These are phyloP conservation scores for Antennarius striatus DNA, from an alignment of 2,113 vertebrate genomes.

Conservation along the genomic window DNA sequence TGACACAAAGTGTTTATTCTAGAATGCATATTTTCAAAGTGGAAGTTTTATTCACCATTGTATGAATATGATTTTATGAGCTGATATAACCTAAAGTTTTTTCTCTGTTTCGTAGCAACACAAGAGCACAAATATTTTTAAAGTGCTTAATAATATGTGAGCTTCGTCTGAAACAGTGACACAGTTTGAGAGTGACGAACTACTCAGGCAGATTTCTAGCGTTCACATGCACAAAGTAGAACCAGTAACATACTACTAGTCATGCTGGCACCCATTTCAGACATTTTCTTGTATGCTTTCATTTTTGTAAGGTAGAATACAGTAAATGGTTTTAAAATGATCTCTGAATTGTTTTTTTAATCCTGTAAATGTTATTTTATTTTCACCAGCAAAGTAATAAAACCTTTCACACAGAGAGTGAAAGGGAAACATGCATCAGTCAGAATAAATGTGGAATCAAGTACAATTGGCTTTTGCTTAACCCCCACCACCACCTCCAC, in stretches of 20 bases:
- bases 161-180: conserved; percentile 63
- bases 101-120: not conserved
- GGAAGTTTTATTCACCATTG: not conserved
- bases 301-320: conserved; percentile 25
- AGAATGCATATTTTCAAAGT: conserved; percentile 4
- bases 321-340: conserved; percentile 36
- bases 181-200: conserved; percentile 63
- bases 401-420: conserved; percentile 37
- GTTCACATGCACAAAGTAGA: conserved; percentile 39
- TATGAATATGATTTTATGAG: conserved; percentile 4
- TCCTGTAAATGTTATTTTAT: conserved; percentile 35
- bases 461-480: conserved; percentile 67
- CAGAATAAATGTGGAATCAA: conserved; percentile 64
- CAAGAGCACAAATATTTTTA: conserved; percentile 52
- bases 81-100: conserved; percentile 14
- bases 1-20: not conserved
- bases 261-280: conserved; percentile 68
- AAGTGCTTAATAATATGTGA: conserved; percentile 39
- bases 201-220: conserved; percentile 34
- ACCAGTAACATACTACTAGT: conserved; percentile 55
- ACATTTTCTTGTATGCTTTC: conserved; percentile 36
- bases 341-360: conserved; percentile 35
- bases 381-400: conserved; percentile 35
- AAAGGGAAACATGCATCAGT: conserved; percentile 60
- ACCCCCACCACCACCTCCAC: conserved; percentile 24